phyloP scores from a whole-genome alignment of 2,113 vertebrate genomes.

The Strix uralensis region DNA sequence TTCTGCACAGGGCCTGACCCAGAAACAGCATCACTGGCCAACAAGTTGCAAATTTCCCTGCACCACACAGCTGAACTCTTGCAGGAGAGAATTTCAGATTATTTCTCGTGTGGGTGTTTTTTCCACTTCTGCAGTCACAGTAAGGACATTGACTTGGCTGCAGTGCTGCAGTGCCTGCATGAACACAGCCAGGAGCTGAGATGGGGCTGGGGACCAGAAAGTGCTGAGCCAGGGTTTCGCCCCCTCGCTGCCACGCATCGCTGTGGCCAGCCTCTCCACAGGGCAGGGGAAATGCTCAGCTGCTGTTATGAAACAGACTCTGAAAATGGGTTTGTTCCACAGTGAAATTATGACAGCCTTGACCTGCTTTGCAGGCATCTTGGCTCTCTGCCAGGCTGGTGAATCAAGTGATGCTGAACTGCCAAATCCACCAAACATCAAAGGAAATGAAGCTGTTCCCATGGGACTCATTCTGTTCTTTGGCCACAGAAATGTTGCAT shows the following conservation, averaged over 20 bases:
- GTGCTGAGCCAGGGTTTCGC: slow-evolving; percentile 52
- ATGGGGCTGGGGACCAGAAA: not conserved
- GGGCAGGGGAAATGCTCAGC: not conserved
- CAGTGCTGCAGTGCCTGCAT: not conserved
- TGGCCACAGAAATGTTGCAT: slow-evolving; percentile 19
- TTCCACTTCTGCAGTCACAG: not conserved
- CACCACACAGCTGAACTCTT: not conserved
- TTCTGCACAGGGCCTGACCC: not conserved
- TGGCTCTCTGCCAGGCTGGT: not conserved
- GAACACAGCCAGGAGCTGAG: not conserved
- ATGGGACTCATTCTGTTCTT: slow-evolving; percentile 9
- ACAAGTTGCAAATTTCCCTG: not conserved
- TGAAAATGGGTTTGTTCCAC: slow-evolving; percentile 43
- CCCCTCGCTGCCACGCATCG: rapidly evolving
- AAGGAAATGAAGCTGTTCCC: slow-evolving; percentile 46
- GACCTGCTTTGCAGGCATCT: slow-evolving; percentile 49
- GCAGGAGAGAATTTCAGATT: slow-evolving; percentile 17
- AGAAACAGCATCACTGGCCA: not conserved
- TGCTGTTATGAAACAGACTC: slow-evolving; percentile 38
- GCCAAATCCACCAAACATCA: slow-evolving; percentile 51
- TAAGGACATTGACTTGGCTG: slow-evolving; percentile 24
- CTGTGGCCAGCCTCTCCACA: not conserved
- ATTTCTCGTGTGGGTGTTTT: not conserved
- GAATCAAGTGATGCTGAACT: slow-evolving; percentile 27
- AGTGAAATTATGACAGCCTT: slow-evolving; percentile 6